phyloP scores from a whole-genome alignment of 2,113 vertebrate genomes.

The Ginglymostoma cirratum region DNA sequence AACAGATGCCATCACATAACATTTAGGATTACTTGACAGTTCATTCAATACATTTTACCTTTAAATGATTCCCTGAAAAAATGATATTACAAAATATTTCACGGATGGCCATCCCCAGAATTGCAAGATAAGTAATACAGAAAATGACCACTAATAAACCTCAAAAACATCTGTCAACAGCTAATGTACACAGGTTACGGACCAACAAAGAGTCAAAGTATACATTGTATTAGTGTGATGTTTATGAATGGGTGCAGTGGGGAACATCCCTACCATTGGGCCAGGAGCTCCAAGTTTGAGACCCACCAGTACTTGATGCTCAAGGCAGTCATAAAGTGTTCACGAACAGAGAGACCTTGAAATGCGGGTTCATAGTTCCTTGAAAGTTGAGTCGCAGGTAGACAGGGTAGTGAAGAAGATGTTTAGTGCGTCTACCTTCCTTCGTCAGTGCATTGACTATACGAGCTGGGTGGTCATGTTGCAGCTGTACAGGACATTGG shows the following conservation, averaged over 20 bases:
- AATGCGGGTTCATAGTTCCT: no score
- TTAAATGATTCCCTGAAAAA: neutral
- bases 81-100: neutral
- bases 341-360: no score
- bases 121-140: neutral
- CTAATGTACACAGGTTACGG: neutral
- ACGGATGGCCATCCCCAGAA: neutral
- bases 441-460: no score
- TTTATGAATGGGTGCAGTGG: neutral
- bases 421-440: no score
- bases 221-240: neutral
- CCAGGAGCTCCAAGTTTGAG: neutral
- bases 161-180: neutral
- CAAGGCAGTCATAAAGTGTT: no score
- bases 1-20: neutral
- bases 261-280: neutral
- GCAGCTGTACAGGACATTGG: no score
- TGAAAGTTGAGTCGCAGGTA: no score
- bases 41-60: neutral
- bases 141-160: neutral
- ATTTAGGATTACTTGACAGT: neutral
- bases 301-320: neutral
- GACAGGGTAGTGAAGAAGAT: no score
- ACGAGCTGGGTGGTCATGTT: no score
- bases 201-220: neutral